Conservation (phyloP, 2,113 vertebrate genomes). For the Cephalopholis sonnerati region DNA sequence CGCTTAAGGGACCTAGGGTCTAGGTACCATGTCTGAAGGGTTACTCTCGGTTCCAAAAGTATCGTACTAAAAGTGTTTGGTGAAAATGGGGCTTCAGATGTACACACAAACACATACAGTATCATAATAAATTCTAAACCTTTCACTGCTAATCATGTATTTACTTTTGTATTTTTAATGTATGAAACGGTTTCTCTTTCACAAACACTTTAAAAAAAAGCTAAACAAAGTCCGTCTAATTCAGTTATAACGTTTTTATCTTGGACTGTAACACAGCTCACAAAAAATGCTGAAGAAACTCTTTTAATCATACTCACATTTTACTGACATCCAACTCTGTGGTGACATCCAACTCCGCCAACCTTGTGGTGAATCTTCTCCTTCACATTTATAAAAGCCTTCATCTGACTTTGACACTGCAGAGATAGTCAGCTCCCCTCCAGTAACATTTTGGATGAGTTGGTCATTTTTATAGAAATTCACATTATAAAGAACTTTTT, state of each 20-base stretch:
- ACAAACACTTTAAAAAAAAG: no score
- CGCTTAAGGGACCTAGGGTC: no score
- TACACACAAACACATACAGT: no score
- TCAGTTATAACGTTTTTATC: neutral
- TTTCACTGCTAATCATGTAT: no score
- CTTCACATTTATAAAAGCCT: conserved; percentile 59
- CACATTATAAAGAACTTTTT: neutral
- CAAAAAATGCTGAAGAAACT: neutral
- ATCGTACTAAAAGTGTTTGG: no score
- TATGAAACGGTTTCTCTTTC: no score
- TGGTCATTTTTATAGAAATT: conserved; percentile 49
- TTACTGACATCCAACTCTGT: conserved; percentile 61
- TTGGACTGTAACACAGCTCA: neutral
- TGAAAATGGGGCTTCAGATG: no score
- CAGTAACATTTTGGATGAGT: conserved; percentile 34
- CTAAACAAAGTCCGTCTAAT: neutral
- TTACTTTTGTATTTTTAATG: no score
- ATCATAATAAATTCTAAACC: no score
- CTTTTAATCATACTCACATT: neutral
- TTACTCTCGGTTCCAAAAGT: no score
- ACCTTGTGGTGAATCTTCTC: neutral
- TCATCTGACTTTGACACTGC: conserved; percentile 60
- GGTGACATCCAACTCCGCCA: conserved; percentile 14
- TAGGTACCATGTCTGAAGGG: no score
- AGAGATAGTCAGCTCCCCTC: conserved; percentile 39